Evolutionary conservation across 2,113 vertebrate species (phyloP).

Genomic region (Petroica traversi): DNA sequence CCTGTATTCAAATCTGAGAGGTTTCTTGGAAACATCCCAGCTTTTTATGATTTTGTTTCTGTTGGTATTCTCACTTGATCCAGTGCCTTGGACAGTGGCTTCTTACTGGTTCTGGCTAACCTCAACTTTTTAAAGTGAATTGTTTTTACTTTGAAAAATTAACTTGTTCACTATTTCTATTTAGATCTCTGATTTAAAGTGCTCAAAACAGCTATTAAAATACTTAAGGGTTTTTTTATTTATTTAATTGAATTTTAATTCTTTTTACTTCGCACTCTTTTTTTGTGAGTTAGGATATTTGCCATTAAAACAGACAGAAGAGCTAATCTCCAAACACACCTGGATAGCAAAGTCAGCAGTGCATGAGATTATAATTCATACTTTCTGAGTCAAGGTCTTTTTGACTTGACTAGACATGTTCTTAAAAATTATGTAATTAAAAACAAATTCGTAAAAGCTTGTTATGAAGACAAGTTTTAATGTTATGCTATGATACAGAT

Average conservation of each 20-base stretch:
- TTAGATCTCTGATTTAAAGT: background rate
- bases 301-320: background rate
- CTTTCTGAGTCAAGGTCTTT: background rate
- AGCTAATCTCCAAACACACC: background rate
- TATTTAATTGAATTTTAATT: background rate
- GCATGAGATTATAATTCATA: background rate
- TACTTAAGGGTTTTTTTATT: accelerated
- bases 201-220: background rate
- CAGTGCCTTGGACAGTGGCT: background rate
- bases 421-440: background rate
- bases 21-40: background rate
- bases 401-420: background rate
- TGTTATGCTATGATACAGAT: background rate
- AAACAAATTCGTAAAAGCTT: background rate
- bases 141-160: background rate
- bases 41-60: background rate
- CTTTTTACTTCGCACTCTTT: background rate
- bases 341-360: background rate
- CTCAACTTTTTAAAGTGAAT: background rate
- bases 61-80: background rate
- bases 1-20: background rate
- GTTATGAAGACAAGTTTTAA: background rate
- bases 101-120: background rate
- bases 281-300: background rate
- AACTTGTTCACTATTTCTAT: background rate